phyloP scores from a whole-genome alignment of 2,113 vertebrate species.

The Trogon melanurus region DNA sequence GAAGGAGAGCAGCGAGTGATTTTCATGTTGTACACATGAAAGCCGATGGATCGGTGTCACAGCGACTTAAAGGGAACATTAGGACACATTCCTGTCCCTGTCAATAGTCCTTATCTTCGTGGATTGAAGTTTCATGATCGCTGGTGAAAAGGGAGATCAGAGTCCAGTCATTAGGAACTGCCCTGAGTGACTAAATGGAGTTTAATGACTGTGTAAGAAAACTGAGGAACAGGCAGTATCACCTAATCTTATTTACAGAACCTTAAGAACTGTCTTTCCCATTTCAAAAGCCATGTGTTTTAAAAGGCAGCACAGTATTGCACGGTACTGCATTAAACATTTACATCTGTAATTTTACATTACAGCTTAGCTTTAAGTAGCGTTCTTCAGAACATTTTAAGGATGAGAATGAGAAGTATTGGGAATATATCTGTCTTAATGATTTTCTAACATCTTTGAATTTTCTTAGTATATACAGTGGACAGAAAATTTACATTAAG shows the following conservation, averaged over 20 bases:
- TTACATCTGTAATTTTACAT: background rate
- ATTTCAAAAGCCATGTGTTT: background rate
- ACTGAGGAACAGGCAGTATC: background rate
- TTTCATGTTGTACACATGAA: background rate
- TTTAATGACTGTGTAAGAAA: background rate
- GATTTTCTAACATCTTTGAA: background rate
- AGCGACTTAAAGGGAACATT: background rate
- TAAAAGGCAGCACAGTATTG: background rate
- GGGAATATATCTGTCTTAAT: background rate
- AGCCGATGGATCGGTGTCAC: background rate
- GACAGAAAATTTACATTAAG: background rate
- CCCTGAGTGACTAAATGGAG: background rate
- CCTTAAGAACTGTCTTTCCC: background rate
- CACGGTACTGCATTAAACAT: background rate
- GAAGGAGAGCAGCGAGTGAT: constrained; percentile 41
- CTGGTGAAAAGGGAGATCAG: background rate
- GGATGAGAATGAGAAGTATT: background rate
- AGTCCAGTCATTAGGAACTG: background rate
- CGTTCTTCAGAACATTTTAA: background rate
- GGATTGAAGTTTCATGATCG: background rate
- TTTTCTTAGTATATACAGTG: background rate
- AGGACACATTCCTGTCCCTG: background rate
- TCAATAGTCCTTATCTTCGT: background rate
- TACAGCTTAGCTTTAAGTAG: background rate
- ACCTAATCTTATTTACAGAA: background rate